phyloP scores from a whole-genome alignment of 2,797 vertebrate genomes.

The Dendrocincla fuliginosa region DNA sequence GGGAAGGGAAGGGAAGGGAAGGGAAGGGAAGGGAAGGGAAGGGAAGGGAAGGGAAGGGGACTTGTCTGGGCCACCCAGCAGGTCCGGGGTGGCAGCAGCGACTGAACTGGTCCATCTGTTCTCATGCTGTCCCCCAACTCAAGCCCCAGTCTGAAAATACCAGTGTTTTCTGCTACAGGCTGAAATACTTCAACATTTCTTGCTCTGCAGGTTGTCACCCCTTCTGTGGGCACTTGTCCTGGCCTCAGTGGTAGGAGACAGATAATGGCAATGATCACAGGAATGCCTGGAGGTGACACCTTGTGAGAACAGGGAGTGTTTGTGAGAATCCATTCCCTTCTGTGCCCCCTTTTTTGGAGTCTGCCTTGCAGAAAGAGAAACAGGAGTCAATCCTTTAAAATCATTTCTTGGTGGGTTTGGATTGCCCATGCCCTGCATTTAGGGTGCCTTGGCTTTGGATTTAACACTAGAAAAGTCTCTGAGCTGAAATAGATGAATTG shows the following conservation, averaged over 20 bases:
- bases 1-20: background rate
- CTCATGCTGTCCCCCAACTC: background rate
- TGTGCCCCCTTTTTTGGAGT: background rate
- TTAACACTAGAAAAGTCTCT: background rate
- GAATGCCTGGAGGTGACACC: background rate
- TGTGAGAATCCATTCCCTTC: background rate
- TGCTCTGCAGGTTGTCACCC: background rate
- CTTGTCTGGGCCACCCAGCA: background rate
- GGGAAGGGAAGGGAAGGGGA: background rate
- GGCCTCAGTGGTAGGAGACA: background rate
- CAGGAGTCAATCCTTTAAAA: background rate
- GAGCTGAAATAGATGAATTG: background rate
- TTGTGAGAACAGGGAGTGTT: background rate
- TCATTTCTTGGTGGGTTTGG: background rate
- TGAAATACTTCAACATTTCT: background rate
- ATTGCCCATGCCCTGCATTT: background rate
- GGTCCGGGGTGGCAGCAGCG: background rate
- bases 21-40: too few species aligned
- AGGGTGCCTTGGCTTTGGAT: background rate
- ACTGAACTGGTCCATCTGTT: background rate
- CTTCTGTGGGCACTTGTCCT: background rate
- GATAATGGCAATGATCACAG: background rate
- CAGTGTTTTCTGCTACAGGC: background rate
- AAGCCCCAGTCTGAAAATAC: background rate
- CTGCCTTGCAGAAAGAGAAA: background rate